Evolutionary conservation across 1,140 invertebrate species (phyloP), one percentile per base, ranked within the genome.

Genomic region (Tetramorium parvispinum): DNA sequence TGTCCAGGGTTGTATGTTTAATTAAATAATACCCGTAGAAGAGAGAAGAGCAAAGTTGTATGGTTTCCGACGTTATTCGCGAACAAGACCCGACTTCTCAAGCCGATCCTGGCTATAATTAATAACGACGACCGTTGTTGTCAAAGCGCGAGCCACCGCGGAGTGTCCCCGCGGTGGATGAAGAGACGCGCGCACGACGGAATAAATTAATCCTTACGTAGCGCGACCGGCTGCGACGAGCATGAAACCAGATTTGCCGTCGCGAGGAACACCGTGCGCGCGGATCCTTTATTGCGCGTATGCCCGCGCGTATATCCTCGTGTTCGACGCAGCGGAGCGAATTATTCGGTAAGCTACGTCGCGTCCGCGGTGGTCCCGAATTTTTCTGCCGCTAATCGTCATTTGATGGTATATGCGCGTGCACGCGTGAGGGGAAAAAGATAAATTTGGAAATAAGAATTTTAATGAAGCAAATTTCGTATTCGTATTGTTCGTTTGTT

Each of bases 201-300:
- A 57, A 82, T 55, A 70, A 82, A 70, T 82, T 82, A 82, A 82
- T 70, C 21, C n/a, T 66, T 46, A n/a, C 16, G 40, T 10, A 6
- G 68, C 37, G 46, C 43, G 49, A 70, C 32, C 46, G 46, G 37
- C 78, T 57, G 63, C 49, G 63, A 66, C 40, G 21, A 81, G 46
- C 77, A 68, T 79, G 32, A 79, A 79, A 82, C 37, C 65, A 55
- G 65, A 82, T 82, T 82, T 79, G 61, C 46, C 37, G 21, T 82
- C 51, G 16, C 37, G 51, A 81, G 65, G 37, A 70, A 81, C 46
- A 40, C 32, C 68, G 27, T 0, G 53, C 13, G 49, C 49, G 18
- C 49, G 59, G 37, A 49, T 78, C 59, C 24, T 49, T 78, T 55
- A 63, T 49, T 10, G 21, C 63, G 18, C 16, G 24, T 40, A 68